Conservation (phyloP, 2,888 invertebrate genomes). For the Eupithecia inturbata region DNA sequence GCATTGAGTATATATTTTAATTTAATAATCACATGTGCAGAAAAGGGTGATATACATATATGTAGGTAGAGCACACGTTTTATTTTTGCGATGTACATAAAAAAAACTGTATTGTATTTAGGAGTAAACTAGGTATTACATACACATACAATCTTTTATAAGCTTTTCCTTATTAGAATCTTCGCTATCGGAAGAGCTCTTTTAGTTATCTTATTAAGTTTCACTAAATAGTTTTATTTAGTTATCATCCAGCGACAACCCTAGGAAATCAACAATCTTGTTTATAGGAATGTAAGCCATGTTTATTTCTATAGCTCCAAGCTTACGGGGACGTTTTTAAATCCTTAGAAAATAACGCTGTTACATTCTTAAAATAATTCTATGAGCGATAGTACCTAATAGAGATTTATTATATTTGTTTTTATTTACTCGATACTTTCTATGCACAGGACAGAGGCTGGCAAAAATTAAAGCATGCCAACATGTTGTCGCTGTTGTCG, state of each 20-base stretch:
- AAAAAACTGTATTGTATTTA: too few relatives aligned
- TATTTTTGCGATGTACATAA: too few relatives aligned
- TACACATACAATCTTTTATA: too few relatives aligned
- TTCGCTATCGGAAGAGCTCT: too few relatives aligned
- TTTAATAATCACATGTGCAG: too few relatives aligned
- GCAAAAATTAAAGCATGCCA: too few relatives aligned
- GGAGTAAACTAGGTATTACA: too few relatives aligned
- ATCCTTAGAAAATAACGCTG: slow-evolving; percentile 33
- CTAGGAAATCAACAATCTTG: slow-evolving; percentile 66
- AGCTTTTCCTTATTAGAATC: not conserved
- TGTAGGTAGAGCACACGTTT: too few relatives aligned
- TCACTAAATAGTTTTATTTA: not conserved
- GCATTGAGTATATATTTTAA: too few relatives aligned
- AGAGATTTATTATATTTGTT: not conserved
- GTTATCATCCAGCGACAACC: slow-evolving; percentile 15
- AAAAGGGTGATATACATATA: too few relatives aligned
- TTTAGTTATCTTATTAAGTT: not conserved
- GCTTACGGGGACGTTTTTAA: slow-evolving; percentile 58
- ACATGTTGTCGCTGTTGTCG: too few relatives aligned
- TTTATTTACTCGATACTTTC: not conserved
- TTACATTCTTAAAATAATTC: slow-evolving; percentile 38
- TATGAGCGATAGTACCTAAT: slow-evolving; percentile 24
- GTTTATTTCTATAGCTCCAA: slow-evolving; percentile 72
- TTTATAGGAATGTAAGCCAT: slow-evolving; percentile 81
- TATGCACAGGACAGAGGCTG: not conserved